Evolutionary conservation across 2,888 invertebrate genomes (phyloP).

Genomic region (Cheilosia vernalis): DNA sequence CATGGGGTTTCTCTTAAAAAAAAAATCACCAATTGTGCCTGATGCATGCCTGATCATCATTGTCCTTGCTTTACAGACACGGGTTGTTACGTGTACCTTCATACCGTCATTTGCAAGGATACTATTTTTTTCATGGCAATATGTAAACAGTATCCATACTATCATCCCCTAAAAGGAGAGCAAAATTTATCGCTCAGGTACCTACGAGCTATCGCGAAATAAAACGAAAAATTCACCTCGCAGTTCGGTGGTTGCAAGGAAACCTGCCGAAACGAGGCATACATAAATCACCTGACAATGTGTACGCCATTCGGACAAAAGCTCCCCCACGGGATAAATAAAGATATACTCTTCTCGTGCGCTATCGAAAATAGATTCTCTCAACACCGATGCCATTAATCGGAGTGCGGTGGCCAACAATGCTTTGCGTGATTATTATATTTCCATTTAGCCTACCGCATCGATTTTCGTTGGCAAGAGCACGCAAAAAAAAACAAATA

Average conservation of each 20-base stretch:
- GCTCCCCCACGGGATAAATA: neutral
- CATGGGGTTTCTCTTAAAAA: no score
- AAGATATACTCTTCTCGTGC: neutral
- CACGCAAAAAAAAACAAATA: conserved; percentile 29
- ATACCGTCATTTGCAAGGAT: no score
- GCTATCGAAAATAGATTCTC: conserved; percentile 36
- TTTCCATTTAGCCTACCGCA: conserved; percentile 28
- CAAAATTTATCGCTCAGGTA: no score
- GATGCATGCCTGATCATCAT: no score
- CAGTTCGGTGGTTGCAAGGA: neutral
- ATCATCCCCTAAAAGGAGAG: no score
- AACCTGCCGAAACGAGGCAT: conserved; percentile 22
- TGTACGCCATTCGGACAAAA: conserved; percentile 14
- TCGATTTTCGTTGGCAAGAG: conserved; percentile 29
- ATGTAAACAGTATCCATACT: no score
- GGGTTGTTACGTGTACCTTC: no score
- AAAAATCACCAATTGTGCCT: no score
- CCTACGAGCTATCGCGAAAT: neutral
- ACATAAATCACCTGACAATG: conserved; percentile 38
- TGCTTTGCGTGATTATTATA: conserved; percentile 55
- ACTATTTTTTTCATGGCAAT: no score
- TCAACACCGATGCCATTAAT: conserved; percentile 26
- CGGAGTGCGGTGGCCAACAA: conserved; percentile 15
- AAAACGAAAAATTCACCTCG: neutral
- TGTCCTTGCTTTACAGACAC: no score